Evolutionary conservation across 2,113 vertebrate genomes (phyloP), one percentile per base, ranked within the genome.

Genomic region (Vidua chalybeata): DNA sequence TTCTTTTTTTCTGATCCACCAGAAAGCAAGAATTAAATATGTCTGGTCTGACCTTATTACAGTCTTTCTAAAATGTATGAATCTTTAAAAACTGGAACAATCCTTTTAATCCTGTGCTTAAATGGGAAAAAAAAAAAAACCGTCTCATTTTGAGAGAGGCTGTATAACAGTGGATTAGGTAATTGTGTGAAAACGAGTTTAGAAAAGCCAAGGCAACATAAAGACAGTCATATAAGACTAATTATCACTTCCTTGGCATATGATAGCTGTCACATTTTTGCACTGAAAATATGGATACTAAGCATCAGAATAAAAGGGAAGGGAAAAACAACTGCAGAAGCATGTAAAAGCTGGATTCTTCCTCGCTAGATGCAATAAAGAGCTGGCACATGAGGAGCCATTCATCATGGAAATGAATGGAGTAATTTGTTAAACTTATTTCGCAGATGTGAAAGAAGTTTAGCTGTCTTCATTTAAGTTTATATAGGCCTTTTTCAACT

Each of bases 321-420:
- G 23, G 51, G 43, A 84, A 96, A 96, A 97, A 97, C 92, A 96
- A 95, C 87, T 91, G 87, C 55, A 90, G 80, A 95, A 96, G 66
- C 85, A 84, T 71, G 91, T 90, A 95, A 96, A 97, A 97, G 84
- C 75, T 96, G 67, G 96, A 97, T 97, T 95, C 91, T 96, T 94
- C 76, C 87, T 97, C 97, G 80, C 94, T 96, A 90, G 64, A 81
- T 95, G 91, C 76, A 97, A 97, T 97, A 95, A 97, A 97, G 94
- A 97, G 91, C 93, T 93, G 96, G 89, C 86, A 94, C 97, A 71
- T 90, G 95, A 97, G 93, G 76, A 97, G 90, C 87, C 93, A 97
- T 98, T 97, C 91, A 97, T 98, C 96, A 96, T 89, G 75, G 68
- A 97, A 97, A 96, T 97, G 93, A 97, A 94, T 95, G 59, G 89